Percentiles rank a stretch among this genome's conserved stretches.
phyloP scores from a whole-genome alignment of 2,113 vertebrate species.

The Macrotus californicus region DNA sequence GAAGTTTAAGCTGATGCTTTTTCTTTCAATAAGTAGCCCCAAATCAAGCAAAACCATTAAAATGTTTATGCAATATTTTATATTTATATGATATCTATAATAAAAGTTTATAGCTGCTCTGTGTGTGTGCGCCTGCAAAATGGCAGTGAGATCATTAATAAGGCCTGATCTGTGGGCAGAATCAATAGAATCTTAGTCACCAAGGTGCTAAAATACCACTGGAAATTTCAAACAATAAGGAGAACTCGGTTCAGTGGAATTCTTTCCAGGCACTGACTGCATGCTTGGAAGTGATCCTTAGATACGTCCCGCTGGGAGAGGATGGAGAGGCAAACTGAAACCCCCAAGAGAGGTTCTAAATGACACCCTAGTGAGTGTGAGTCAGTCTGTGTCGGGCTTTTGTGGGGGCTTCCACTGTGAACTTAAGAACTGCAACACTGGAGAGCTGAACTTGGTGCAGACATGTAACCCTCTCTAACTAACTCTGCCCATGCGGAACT shows the following conservation, averaged over 20 bases:
- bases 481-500: not conserved
- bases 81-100: not conserved
- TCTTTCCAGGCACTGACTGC: not conserved
- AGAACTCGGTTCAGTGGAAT: not conserved
- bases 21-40: not conserved
- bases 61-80: not conserved
- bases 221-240: not conserved
- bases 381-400: not conserved
- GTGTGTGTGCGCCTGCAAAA: not conserved
- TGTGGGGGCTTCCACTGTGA: not conserved
- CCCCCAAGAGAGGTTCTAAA: not conserved
- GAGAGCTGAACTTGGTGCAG: not conserved
- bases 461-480: not conserved
- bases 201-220: not conserved
- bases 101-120: not conserved
- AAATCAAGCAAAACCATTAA: not conserved
- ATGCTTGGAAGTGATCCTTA: not conserved
- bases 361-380: too few relatives aligned
- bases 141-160: not conserved
- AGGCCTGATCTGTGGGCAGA: not conserved
- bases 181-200: not conserved
- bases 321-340: not conserved
- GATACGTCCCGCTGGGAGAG: not conserved
- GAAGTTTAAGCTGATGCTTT: not conserved
- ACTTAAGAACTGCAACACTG: not conserved